phyloP scores from a whole-genome alignment of 2,113 vertebrate genomes.

The Mirza zaza region DNA sequence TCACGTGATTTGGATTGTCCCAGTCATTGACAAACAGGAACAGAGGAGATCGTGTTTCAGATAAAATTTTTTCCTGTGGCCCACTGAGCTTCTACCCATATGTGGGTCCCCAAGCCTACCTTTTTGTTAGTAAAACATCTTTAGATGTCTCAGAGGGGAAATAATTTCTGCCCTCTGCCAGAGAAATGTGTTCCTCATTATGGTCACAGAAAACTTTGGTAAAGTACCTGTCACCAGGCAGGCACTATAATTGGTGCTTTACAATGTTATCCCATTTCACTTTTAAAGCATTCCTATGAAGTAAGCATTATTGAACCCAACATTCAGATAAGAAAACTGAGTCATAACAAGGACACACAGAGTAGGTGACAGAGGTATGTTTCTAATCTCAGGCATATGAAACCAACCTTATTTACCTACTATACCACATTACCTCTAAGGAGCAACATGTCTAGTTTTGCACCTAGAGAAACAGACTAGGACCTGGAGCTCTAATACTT shows the following conservation, averaged over 20 bases:
- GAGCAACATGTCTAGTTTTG: neutral
- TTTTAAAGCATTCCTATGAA: neutral
- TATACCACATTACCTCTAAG: neutral
- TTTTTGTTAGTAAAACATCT: slow-evolving; percentile 7
- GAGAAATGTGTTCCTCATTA: neutral
- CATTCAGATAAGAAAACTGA: neutral
- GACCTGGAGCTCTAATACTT: neutral
- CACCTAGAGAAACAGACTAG: neutral
- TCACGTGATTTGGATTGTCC: neutral
- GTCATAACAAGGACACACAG: neutral
- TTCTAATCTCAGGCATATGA: neutral
- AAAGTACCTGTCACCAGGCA: neutral
- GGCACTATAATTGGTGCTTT: neutral
- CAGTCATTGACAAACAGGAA: neutral
- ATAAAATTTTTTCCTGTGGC: neutral
- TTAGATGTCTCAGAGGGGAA: neutral
- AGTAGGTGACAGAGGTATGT: neutral
- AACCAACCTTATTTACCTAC: neutral
- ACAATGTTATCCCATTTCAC: neutral
- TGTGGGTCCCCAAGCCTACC: neutral
- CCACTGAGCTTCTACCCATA: neutral
- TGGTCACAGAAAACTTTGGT: neutral
- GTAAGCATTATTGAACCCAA: neutral
- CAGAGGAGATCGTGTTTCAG: neutral
- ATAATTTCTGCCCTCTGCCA: neutral